These are phyloP conservation scores for Paradoxurus hermaphroditus DNA, from an alignment of 2,113 vertebrate species.

Conservation along the genomic window DNA sequence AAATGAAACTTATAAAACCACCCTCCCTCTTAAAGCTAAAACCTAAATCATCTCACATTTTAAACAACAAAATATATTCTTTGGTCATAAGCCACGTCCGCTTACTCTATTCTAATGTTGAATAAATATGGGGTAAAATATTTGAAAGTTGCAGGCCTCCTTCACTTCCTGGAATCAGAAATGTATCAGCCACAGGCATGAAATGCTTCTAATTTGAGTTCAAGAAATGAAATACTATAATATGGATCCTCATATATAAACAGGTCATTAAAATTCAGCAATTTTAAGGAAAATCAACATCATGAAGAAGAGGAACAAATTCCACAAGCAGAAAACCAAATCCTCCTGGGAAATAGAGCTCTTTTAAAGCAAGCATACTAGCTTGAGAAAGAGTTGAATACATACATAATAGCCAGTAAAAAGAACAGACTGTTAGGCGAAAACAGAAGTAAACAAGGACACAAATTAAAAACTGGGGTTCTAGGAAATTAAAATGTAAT, in stretches of 20 bases:
- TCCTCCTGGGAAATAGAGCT: not conserved
- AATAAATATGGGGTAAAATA: not conserved
- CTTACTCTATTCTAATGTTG: not conserved
- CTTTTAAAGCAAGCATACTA: not conserved
- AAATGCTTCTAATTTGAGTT: not conserved
- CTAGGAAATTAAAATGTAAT: not conserved
- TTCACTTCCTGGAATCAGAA: constrained; percentile 2
- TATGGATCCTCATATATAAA: not conserved
- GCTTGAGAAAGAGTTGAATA: not conserved
- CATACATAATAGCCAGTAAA: not conserved
- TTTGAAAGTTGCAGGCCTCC: not conserved
- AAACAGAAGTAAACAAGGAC: not conserved
- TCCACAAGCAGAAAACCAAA: not conserved
- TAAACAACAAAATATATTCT: not conserved
- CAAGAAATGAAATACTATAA: not conserved
- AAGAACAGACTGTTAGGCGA: not conserved
- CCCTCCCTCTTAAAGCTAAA: not conserved
- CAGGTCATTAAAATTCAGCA: not conserved
- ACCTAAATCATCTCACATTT: not conserved
- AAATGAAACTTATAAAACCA: not conserved
- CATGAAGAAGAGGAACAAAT: not conserved
- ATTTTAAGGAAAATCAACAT: not conserved
- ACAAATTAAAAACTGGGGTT: not conserved
- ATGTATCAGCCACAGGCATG: not conserved
- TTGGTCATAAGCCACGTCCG: not conserved